Base-by-base conservation (phyloP, 2,888 invertebrate species). In the Aphidoletes aphidimyza region DNA sequence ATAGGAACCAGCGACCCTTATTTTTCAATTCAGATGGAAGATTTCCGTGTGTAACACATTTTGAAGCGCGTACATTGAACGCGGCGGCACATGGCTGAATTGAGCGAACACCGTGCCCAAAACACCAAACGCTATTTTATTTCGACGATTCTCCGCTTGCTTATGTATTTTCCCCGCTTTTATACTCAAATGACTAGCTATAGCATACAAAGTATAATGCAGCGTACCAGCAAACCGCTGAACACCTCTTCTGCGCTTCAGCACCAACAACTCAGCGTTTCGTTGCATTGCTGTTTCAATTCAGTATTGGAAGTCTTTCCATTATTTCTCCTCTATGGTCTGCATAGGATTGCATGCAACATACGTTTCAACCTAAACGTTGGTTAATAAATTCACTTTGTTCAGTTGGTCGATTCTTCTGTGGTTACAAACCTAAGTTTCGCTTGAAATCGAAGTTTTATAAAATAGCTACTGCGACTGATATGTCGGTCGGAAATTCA, bases 31-130 rank as follows among this genome's bases (percentile, higher is more conserved):
- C 69, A 69, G 17, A 30, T 30, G 69, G 69, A 69, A 69, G 69
- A 69, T 69, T 69, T 69, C 69, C 69, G 69, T 69, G 69, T 69
- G 69, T 69, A 69, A 69, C 69, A 69, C n/a, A 69, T 69, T 69
- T n/a, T 0, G 2, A 11, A 3, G 54, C 3, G 26, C 5, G n/a
- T n/a, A n/a, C n/a, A n/a, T n/a, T n/a, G n/a, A n/a, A n/a, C n/a
- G n/a, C 54, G 54, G 22, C 6, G 22, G 22, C 54, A 17, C 47
- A 17, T 6, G 47, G 47, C 47, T 47, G 17, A 47, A 17, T 47
- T 11, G 54, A 54, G 54, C 69, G 69, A n/a, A 1, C 8, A 22
- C 54, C 14, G 11, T 2, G 14, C 30, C 0, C 69, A 14, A 2
- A 69, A n/a, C n/a, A n/a, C n/a, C 9, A 30, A 14, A 30, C 14